Percentiles rank a stretch among this genome's conserved stretches.
Evolutionary conservation across 1,140 invertebrate species (phyloP).

Genomic region (Vanessa tameamea): DNA sequence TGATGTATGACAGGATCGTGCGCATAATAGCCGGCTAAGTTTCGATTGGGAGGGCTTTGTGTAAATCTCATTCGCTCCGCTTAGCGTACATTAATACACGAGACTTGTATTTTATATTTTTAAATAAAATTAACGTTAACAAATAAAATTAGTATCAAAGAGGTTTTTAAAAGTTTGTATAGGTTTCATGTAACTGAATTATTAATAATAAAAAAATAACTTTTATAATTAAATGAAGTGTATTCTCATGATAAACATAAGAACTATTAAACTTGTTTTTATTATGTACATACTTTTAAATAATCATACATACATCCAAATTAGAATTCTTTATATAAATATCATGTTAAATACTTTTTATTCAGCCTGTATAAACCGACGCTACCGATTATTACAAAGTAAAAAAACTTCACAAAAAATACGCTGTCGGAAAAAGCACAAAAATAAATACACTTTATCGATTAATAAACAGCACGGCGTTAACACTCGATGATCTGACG

Average conservation of each 20-base stretch:
- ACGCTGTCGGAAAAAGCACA: background rate
- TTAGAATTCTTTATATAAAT: no score
- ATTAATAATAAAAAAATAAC: no score
- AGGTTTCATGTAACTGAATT: no score
- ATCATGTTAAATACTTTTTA: no score
- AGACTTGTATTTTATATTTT: slow-evolving; percentile 13
- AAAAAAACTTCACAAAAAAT: background rate
- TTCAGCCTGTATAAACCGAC: no score
- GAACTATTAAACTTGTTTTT: no score
- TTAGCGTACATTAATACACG: slow-evolving; percentile 10
- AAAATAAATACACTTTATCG: background rate
- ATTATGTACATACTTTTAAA: no score
- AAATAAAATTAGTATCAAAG: background rate
- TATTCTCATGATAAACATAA: no score
- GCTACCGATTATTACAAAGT: no score
- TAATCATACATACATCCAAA: no score
- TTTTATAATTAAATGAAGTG: no score
- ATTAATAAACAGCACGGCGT: background rate
- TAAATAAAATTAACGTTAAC: background rate
- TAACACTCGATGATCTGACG: background rate
- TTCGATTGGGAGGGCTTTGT: slow-evolving; percentile 47
- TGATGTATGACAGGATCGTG: slow-evolving; percentile 59
- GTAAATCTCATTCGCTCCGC: slow-evolving; percentile 44
- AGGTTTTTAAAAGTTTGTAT: no score
- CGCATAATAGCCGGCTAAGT: slow-evolving; percentile 52